These are phyloP conservation scores for Rhingia campestris DNA, from an alignment of 2,888 invertebrate genomes.

Conservation along the genomic window DNA sequence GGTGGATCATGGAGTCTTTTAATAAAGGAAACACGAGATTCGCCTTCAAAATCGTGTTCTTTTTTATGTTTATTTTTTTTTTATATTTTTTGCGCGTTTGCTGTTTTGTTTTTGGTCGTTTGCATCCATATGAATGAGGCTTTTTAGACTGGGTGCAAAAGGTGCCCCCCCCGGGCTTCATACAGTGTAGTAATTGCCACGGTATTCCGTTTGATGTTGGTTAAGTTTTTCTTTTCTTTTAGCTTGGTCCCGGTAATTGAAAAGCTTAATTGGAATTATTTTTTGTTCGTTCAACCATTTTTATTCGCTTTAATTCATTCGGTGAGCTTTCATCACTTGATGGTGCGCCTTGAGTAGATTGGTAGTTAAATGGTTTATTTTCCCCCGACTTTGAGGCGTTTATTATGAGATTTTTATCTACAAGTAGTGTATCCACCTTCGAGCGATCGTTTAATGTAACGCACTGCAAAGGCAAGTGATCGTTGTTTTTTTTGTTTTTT, in stretches of 20 bases:
- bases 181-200: constrained; percentile 56
- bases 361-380: constrained; percentile 36
- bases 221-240: constrained; percentile 9
- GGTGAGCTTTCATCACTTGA: constrained; percentile 64
- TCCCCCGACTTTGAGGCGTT: constrained; percentile 4
- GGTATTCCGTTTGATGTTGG: constrained; percentile 64
- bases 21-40: constrained; percentile 76
- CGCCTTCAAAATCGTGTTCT: constrained; percentile 53
- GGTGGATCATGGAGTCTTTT: constrained; percentile 54
- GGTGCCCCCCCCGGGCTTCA: constrained; percentile 8
- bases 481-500: constrained; percentile 29
- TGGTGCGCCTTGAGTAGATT: constrained; percentile 9
- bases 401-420: constrained; percentile 61
- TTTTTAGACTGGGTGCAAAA: constrained; percentile 55
- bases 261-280: constrained; percentile 71
- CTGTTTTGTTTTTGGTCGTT: neutral
- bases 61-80: constrained; percentile 38
- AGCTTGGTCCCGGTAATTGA: constrained; percentile 55
- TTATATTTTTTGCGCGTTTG: neutral
- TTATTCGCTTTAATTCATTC: constrained; percentile 68
- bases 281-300: constrained; percentile 38
- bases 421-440: constrained; percentile 60
- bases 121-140: constrained; percentile 48
- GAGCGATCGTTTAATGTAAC: constrained; percentile 48
- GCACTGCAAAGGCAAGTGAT: constrained; percentile 23